phyloP scores from a whole-genome alignment of 1,140 invertebrate genomes.

The Drosophila varians region DNA sequence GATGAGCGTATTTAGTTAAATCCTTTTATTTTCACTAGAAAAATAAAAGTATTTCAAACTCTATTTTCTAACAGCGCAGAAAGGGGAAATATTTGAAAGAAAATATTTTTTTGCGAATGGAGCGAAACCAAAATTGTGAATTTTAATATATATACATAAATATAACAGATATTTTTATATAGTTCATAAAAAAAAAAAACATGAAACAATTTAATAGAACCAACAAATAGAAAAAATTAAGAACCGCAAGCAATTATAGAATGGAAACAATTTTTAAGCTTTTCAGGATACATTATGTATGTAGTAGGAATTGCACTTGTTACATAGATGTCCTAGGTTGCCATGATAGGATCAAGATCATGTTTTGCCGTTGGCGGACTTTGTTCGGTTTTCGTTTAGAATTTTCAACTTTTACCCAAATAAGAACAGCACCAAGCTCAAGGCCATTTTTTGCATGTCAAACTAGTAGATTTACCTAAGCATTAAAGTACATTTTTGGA shows the following conservation, averaged over 20 bases:
- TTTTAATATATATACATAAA: constrained; percentile 63
- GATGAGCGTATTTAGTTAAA: constrained; percentile 27
- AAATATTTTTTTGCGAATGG: constrained; percentile 52
- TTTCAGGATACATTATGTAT: constrained; percentile 66
- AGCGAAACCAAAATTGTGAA: constrained; percentile 69
- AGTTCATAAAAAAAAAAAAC: constrained; percentile 64
- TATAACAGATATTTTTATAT: constrained; percentile 72
- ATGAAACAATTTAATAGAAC: constrained; percentile 48
- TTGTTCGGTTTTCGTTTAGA: constrained; percentile 32
- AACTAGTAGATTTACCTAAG: constrained; percentile 58
- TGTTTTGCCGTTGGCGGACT: neutral
- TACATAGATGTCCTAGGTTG: constrained; percentile 61
- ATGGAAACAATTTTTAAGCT: constrained; percentile 72
- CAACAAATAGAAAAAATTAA: constrained; percentile 38
- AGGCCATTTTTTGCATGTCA: constrained; percentile 77
- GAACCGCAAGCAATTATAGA: constrained; percentile 67
- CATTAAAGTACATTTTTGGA: constrained; percentile 30
- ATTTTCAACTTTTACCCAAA: constrained; percentile 60
- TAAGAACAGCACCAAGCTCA: constrained; percentile 76
- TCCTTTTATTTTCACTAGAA: constrained; percentile 11
- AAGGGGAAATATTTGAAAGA: constrained; percentile 31
- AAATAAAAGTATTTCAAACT: constrained; percentile 42
- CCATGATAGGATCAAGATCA: constrained; percentile 50
- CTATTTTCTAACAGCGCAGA: constrained; percentile 52
- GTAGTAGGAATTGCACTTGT: constrained; percentile 74